Evolutionary conservation across 2,113 vertebrate species (phyloP), one percentile per base, ranked within the genome.

Genomic region (Typhlomys cinereus): DNA sequence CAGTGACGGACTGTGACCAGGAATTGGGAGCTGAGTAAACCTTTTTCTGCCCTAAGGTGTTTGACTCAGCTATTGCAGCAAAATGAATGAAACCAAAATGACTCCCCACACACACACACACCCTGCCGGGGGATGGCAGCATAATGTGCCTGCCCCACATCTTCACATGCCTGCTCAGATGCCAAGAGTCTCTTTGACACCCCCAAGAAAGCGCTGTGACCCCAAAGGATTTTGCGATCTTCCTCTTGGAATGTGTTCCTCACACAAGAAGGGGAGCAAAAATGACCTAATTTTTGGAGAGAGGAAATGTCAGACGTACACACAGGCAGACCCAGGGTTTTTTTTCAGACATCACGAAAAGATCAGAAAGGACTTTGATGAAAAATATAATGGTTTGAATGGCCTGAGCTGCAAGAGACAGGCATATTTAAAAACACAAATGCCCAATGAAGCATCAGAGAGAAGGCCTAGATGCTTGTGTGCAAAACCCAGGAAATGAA

Each of bases 141-240:
- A n/a, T n/a, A n/a, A n/a, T n/a, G n/a, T n/a, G n/a, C n/a, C n/a
- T n/a, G n/a, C n/a, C n/a, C n/a, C n/a, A n/a, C n/a, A n/a, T n/a
- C n/a, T n/a, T n/a, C n/a, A n/a, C n/a, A n/a, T n/a, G n/a, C n/a
- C 25, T 52, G 76, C 41, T 70, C 44, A 0, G 89, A 93, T 69
- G 93, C 74, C 93, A 88, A 90, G 2, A 27, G 54, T 39, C 48
- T 85, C 92, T 69, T 34, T 21, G 8, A 36, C 0, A 7, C 75
- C 84, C n/a, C 71, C 31, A 36, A 36, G 83, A 96, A 95, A 95
- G 41, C 74, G 12, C 90, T 71, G 48, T 18, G 34, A 25, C 92
- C 90, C 90, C 87, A 12, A 91, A 93, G 73, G 11, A 59, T 90
- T 94, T 91, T 95, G 79, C 36, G 1, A 89, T 94, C 88, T 95